Evolutionary conservation across 2,797 vertebrate species (phyloP).

Genomic region (Dipus sagitta): DNA sequence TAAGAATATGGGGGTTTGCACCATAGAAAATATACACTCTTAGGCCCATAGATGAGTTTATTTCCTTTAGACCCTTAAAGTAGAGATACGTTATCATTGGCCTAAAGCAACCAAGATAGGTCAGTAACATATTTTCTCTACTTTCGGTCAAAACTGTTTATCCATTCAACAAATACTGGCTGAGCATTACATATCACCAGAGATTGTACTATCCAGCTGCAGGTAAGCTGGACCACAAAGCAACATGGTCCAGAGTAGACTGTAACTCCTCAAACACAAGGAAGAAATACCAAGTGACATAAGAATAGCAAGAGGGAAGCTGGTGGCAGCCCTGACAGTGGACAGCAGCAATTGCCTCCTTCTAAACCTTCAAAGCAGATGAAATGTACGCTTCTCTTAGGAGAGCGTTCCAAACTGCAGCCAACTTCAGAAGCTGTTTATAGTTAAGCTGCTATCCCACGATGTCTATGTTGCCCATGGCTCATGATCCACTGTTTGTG

Average conservation of each 20-base stretch:
- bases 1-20: neutral
- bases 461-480: neutral
- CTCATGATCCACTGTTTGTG: neutral
- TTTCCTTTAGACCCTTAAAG: neutral
- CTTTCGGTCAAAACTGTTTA: neutral
- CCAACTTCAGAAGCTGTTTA: neutral
- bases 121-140: neutral
- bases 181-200: neutral
- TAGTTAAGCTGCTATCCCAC: neutral
- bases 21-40: neutral
- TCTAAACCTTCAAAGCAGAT: conserved; percentile 37
- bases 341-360: neutral
- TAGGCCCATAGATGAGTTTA: neutral
- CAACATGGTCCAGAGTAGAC: neutral
- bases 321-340: neutral
- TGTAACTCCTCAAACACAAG: neutral
- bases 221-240: conserved; percentile 28
- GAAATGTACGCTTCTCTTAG: conserved; percentile 27
- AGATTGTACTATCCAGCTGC: neutral
- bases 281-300: neutral
- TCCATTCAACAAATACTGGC: conserved; percentile 1
- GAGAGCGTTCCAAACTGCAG: neutral
- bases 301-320: conserved; percentile 30
- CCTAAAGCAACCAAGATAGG: neutral
- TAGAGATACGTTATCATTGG: neutral